Conservation (phyloP, 2,797 vertebrate species). For the Poeciliopsis presidionis region DNA sequence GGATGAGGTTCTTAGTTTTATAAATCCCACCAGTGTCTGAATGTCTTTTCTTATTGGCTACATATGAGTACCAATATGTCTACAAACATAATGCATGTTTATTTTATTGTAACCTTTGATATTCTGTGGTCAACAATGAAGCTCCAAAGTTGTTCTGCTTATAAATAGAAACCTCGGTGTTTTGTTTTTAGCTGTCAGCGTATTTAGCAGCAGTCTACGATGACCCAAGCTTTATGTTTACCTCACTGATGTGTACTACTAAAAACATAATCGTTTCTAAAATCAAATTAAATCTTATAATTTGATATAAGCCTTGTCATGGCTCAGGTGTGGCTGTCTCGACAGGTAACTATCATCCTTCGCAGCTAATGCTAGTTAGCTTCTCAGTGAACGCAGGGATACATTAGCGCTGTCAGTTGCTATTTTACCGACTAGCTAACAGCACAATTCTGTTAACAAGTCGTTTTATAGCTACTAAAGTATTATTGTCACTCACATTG, state of each 20-base stretch:
- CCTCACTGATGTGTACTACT: background rate
- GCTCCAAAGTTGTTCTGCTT: background rate
- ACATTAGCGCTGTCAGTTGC: slow-evolving; percentile 5
- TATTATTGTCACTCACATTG: slow-evolving; percentile 62
- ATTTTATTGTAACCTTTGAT: background rate
- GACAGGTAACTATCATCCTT: background rate
- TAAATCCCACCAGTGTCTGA: background rate
- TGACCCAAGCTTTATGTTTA: background rate
- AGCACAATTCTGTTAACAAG: background rate
- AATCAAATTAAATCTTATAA: background rate
- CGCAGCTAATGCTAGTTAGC: slow-evolving; percentile 45
- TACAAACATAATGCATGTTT: background rate
- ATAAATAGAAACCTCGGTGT: slow-evolving; percentile 18
- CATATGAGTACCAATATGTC: background rate
- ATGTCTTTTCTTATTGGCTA: background rate
- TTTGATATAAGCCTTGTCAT: background rate
- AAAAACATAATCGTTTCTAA: background rate
- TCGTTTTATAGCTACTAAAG: background rate
- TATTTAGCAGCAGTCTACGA: background rate
- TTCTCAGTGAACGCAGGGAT: slow-evolving; percentile 4
- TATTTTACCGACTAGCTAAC: background rate
- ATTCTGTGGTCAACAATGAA: background rate
- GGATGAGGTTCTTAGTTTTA: background rate
- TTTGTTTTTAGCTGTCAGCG: slow-evolving; percentile 52
- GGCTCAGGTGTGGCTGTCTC: background rate